Evolutionary conservation across 2,113 vertebrate species (phyloP), one percentile per base, ranked within the genome.

Genomic region (Murina feae): DNA sequence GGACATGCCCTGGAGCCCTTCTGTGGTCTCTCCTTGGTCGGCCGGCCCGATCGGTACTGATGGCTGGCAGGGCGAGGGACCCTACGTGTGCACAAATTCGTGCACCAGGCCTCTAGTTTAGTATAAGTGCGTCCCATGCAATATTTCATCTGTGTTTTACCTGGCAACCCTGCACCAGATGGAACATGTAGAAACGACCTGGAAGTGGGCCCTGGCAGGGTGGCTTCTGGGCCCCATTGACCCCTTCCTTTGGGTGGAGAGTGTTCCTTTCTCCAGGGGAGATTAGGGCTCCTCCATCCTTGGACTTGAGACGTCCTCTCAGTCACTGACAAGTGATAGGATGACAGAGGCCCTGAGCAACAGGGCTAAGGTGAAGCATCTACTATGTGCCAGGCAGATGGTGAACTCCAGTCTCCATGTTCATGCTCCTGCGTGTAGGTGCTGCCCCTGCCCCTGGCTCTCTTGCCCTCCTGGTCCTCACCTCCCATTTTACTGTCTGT

Each of bases 21-120:
- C 10, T 1, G 0, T 0, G 4, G 23, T 60, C 25, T 10, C 58
- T 60, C 58, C 10, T 60, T 11, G 9, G 58, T 9, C 0, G 9
- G 9, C 55, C 1, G 8, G 55, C 55, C 55, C 2, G 4, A 60
- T 60, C 23, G 28, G 55, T 23, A 23, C 55, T 60, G 55, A 25
- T 60, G 23, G 58, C 25, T 28, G 58, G 10, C 25, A 60, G 58
- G 58, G 25, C 10, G 58, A 60, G 58, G 58, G 9, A 60, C 58
- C 58, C 58, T 11, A 12, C 58, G 23, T 28, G 9, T 60, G 58
- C 58, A 60, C 0, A 4, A 60, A 60, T 60, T 60, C 28, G 25
- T 11, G 25, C 25, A 28, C 23, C 58, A 60, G 58, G 25, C 58
- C 25, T 60, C 58, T 60, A 60, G 35, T 37, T 63, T 23, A 75